Percentiles rank a stretch among this genome's conserved stretches.
These are phyloP conservation scores for Drosophila acutilabella DNA, from an alignment of 2,888 invertebrate genomes.

Conservation along the genomic window DNA sequence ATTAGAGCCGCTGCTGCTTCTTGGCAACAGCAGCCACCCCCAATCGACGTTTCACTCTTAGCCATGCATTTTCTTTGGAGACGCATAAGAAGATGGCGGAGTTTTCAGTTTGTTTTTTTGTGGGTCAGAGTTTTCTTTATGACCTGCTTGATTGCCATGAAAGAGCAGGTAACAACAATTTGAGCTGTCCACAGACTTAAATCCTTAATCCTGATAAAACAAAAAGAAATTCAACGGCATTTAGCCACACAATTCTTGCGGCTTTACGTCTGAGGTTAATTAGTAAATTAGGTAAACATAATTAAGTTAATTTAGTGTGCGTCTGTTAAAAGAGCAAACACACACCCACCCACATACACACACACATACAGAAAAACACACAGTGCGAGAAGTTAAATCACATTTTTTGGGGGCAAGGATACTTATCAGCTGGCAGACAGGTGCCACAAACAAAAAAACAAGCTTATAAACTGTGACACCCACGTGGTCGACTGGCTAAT, in stretches of 20 bases:
- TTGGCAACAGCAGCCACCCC: background rate
- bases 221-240: constrained; percentile 33
- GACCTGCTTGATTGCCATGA: constrained; percentile 25
- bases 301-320: constrained; percentile 69
- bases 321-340: constrained; percentile 43
- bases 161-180: constrained; percentile 21
- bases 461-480: constrained; percentile 13
- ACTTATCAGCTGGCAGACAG: constrained; percentile 56
- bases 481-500: constrained; percentile 1
- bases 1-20: constrained; percentile 42
- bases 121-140: constrained; percentile 22
- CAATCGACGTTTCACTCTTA: no score
- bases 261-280: constrained; percentile 66
- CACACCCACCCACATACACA: constrained; percentile 14
- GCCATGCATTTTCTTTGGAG: background rate
- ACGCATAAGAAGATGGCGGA: background rate
- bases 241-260: constrained; percentile 61
- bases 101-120: constrained; percentile 16
- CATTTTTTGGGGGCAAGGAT: constrained; percentile 47
- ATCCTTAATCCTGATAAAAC: constrained; percentile 30
- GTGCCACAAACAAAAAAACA: constrained; percentile 37
- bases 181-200: constrained; percentile 18
- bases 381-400: constrained; percentile 55
- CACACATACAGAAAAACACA: constrained; percentile 1
- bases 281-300: constrained; percentile 78